Evolutionary conservation across 2,797 vertebrate species (phyloP), one percentile per base, ranked within the genome.

Genomic region (Hypotaenidia okinawae): DNA sequence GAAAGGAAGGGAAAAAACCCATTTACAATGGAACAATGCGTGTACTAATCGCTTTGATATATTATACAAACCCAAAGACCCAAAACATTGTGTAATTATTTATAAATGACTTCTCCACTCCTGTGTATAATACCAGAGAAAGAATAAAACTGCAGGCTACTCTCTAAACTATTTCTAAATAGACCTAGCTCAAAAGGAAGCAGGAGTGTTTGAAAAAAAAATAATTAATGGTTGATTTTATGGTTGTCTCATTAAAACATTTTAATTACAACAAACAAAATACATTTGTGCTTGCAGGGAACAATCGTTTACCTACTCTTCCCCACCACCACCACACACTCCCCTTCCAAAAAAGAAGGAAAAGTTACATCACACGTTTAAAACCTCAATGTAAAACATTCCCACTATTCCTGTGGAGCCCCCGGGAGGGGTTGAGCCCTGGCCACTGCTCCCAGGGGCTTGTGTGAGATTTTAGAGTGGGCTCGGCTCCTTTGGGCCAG

Each of bases 11-110:
- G 5, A 84, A 89, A 95, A 98, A 98, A 98, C 94, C 98, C 98
- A 96, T 97, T 98, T 98, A 99, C 99, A 99, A 99, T 98, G 98
- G 99, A 98, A 99, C 99, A 99, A 99, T 99, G 98, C 98, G 96
- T 98, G 99, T 99, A 99, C 98, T 99, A 99, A 99, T 99, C 98
- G 99, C 99, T 99, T 99, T 99, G 99, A 99, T 99, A 99, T 99
- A 99, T 99, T 99, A 99, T 99, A 99, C 99, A 99, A 99, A 99
- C 98, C 99, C 98, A 98, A 98, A 99, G 99, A 99, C 99, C 99
- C 99, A 98, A 99, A 99, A 99, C 99, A 99, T 99, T 99, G 99
- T 99, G 99, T 99, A 99, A 99, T 99, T 99, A 99, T 99, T 99
- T 99, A 99, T 99, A 99, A 99, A 99, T 99, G 99, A 99, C 98